Evolutionary conservation across 2,888 invertebrate genomes (phyloP), one percentile per base, ranked within the genome.

Genomic region (Thelaira solivaga): DNA sequence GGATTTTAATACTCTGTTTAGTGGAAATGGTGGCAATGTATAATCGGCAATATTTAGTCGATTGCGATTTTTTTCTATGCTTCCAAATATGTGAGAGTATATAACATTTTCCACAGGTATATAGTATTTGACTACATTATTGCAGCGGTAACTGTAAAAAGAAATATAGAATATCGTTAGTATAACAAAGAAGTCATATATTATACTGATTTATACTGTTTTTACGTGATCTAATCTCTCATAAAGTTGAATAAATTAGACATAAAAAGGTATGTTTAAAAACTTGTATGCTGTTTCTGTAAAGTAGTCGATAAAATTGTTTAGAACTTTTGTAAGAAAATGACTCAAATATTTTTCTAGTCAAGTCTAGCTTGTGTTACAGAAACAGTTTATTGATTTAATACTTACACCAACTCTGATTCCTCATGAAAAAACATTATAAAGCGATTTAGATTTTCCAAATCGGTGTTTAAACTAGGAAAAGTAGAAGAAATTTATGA

Each of bases 21-120:
- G 47, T 0, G 72, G 62, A 31, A 47, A 94, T 88, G 95, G 95
- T 51, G 93, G 92, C 34, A 96, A 92, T 68, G 92, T 92, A 87
- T 95, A 96, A 86, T 95, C 94, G 83, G 93, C 92, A 7, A 95
- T 91, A 71, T 91, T 90, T 1, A 92, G 88, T 10, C 90, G 87
- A 7, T 85, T 84, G 82, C 92, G 92, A 43, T 92, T 92, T 29
- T 89, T 87, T 85, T 95, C 94, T 90, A 94, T 91, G 10, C 91
- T 89, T 2, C 92, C 91, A 86, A 94, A 95, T 84, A 95, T 91
- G 61, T 89, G 88, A 0, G 93, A 92, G 92, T 94, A 93, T 20
- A 90, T 90, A 71, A 92, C 88, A 16, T 88, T 89, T 26, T 81
- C 88, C 84, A 85, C 84, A 0, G 91, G 90, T 67, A 94, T 89